Conservation (phyloP, 2,797 vertebrate genomes). For the Danio tinwini region DNA sequence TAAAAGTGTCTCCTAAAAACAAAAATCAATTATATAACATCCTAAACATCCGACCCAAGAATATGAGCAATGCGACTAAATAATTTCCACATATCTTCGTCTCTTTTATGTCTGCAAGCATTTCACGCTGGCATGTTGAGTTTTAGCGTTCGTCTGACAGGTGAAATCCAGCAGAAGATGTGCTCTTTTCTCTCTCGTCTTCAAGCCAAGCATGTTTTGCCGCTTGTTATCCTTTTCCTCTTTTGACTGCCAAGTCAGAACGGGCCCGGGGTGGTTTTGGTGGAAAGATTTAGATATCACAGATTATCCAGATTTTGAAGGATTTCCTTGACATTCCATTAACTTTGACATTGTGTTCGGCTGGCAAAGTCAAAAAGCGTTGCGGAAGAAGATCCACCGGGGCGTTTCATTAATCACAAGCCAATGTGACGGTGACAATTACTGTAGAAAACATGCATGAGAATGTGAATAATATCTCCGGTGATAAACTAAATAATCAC, state of each 20-base stretch:
- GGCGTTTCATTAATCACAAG: neutral
- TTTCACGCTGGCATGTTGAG: slow-evolving; percentile 42
- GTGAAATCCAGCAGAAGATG: slow-evolving; percentile 37
- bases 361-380: slow-evolving; percentile 35
- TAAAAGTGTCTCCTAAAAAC: too few species aligned
- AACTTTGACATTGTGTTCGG: slow-evolving; percentile 36
- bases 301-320: slow-evolving; percentile 46
- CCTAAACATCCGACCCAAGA: slow-evolving; percentile 6
- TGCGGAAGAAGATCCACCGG: too few species aligned
- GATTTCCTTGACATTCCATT: slow-evolving; percentile 47
- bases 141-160: slow-evolving; percentile 22
- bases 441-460: slow-evolving; percentile 25
- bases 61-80: neutral
- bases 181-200: slow-evolving; percentile 9
- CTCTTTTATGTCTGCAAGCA: slow-evolving; percentile 2
- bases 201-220: slow-evolving; percentile 36
- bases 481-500: slow-evolving; percentile 35
- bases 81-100: neutral
- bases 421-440: neutral
- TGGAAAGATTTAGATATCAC: slow-evolving; percentile 48
- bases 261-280: slow-evolving; percentile 21
- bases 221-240: slow-evolving; percentile 31
- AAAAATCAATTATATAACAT: slow-evolving; percentile 3
- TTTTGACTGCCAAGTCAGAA: slow-evolving; percentile 27
- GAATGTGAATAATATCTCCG: slow-evolving; percentile 19